Conservation (phyloP, 2,888 invertebrate genomes). For the Hartigia nigra region DNA sequence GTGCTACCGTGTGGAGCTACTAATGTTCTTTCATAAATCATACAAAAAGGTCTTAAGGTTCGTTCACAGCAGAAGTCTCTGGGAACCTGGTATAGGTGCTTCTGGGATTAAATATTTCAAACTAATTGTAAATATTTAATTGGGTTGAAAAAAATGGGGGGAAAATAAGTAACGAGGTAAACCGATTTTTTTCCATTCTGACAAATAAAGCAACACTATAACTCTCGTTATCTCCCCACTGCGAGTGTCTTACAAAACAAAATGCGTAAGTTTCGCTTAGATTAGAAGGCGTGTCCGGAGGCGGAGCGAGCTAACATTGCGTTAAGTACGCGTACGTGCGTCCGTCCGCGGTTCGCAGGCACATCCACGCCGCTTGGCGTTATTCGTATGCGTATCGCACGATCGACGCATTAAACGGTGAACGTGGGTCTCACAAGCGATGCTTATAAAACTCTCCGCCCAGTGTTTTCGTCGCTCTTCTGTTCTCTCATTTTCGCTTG, state of each 20-base stretch:
- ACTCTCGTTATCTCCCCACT: no score
- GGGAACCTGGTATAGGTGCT: no score
- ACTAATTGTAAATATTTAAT: no score
- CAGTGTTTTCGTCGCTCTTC: background rate
- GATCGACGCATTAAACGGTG: slow-evolving; percentile 48
- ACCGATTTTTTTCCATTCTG: no score
- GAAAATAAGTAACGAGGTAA: no score
- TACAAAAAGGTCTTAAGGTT: no score
- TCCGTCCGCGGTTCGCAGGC: slow-evolving; percentile 10
- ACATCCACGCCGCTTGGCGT: slow-evolving; percentile 9
- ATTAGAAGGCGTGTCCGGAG: slow-evolving; percentile 61
- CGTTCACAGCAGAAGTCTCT: background rate
- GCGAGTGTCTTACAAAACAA: slow-evolving; percentile 23
- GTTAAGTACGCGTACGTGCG: slow-evolving; percentile 22
- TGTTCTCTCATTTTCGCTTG: no score
- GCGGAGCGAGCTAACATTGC: slow-evolving; percentile 52
- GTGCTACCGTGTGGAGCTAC: no score
- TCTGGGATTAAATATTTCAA: no score
- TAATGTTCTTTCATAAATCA: no score
- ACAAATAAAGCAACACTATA: no score
- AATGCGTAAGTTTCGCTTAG: slow-evolving; percentile 40
- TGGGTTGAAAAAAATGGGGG: no score
- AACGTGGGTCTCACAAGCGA: slow-evolving; percentile 18
- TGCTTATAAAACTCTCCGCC: slow-evolving; percentile 18
- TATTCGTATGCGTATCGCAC: slow-evolving; percentile 38